These are phyloP conservation scores for Junonia oenone DNA, from an alignment of 2,888 invertebrate species.

Conservation along the genomic window DNA sequence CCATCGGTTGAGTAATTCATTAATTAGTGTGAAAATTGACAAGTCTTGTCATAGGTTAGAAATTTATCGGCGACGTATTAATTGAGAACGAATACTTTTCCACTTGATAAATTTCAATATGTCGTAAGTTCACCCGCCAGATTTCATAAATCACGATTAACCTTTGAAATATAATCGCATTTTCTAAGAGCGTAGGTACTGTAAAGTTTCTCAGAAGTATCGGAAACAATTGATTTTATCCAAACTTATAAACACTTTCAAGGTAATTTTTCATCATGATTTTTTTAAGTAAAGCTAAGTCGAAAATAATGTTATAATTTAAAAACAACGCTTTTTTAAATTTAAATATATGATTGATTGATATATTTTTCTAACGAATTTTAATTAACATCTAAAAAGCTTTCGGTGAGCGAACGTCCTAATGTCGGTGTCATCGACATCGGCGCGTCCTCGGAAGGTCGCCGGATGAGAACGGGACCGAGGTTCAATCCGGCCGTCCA, in stretches of 20 bases:
- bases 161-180: background rate
- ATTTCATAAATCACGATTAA: constrained; percentile 6
- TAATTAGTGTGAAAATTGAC: constrained; percentile 18
- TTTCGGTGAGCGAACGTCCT: constrained; percentile 22
- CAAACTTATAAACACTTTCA: background rate
- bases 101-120: background rate
- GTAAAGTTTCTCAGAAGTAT: background rate
- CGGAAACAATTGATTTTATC: background rate
- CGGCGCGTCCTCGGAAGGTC: constrained; percentile 54
- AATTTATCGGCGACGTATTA: constrained; percentile 5
- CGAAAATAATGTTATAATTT: no score
- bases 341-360: no score
- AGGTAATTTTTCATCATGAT: background rate
- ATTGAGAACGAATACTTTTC: background rate
- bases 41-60: constrained; percentile 10
- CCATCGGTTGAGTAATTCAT: constrained; percentile 7
- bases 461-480: constrained; percentile 37
- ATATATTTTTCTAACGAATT: background rate
- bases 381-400: background rate
- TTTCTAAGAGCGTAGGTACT: background rate
- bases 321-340: no score
- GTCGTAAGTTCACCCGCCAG: background rate
- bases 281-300: background rate
- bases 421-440: constrained; percentile 49
- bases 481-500: constrained; percentile 31